These are phyloP conservation scores for Acromyrmex echinatior DNA, from an alignment of 1,140 invertebrate genomes.

Conservation along the genomic window DNA sequence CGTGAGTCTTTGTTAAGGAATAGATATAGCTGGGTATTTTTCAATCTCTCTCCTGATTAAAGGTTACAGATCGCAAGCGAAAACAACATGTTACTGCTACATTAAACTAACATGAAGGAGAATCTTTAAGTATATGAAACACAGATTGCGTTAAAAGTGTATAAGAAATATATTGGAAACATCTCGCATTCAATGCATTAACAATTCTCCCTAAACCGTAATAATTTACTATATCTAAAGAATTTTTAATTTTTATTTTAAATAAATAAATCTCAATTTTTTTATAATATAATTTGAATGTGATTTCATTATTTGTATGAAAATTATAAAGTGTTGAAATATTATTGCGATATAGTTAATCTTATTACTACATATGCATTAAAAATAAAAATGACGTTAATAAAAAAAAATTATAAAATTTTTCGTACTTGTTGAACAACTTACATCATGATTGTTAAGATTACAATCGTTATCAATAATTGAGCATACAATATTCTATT, in stretches of 20 bases:
- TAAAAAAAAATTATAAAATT: neutral
- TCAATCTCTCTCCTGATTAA: neutral
- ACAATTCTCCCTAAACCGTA: neutral
- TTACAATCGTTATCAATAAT: neutral
- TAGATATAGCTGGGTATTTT: slow-evolving; percentile 60
- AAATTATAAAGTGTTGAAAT: slow-evolving; percentile 1
- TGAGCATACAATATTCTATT: neutral
- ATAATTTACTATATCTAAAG: neutral
- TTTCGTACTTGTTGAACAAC: neutral
- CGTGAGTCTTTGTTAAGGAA: slow-evolving; percentile 93
- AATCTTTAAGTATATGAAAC: neutral
- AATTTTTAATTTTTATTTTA: neutral
- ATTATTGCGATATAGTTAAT: neutral
- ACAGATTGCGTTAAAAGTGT: neutral
- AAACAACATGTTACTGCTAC: neutral
- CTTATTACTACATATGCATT: neutral
- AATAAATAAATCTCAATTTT: neutral
- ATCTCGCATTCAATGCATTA: neutral
- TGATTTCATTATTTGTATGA: neutral
- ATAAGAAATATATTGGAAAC: neutral
- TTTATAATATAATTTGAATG: neutral
- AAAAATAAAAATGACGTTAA: neutral
- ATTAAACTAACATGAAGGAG: neutral
- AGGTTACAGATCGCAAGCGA: neutral
- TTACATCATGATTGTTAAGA: neutral